Percentiles rank a stretch among this genome's conserved stretches.
Evolutionary conservation across 1,140 invertebrate genomes (phyloP).

Genomic region (Drosophila tsacasi): DNA sequence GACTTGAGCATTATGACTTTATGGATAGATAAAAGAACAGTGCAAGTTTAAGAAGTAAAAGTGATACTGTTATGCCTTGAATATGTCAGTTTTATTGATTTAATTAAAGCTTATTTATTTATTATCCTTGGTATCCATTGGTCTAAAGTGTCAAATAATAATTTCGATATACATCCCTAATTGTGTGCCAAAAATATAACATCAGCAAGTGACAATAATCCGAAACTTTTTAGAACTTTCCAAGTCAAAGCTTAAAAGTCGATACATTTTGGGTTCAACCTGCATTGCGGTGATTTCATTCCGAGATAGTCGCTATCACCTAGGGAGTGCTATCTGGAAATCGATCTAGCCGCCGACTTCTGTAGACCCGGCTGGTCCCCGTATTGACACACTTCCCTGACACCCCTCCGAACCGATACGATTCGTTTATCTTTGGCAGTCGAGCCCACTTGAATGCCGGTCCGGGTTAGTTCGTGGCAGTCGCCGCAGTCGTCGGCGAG

Average conservation of each 20-base stretch:
- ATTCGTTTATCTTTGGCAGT: constrained; percentile 55
- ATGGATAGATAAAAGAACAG: neutral
- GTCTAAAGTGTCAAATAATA: no score
- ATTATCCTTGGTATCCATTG: neutral
- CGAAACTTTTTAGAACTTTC: neutral
- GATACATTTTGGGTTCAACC: constrained; percentile 1
- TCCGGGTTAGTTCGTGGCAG: constrained; percentile 14
- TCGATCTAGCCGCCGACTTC: constrained; percentile 20
- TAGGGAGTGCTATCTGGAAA: constrained; percentile 15
- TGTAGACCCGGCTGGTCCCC: constrained; percentile 43
- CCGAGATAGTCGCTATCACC: constrained; percentile 9
- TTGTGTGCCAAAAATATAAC: neutral
- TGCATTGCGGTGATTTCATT: constrained; percentile 10
- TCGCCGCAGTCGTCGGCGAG: constrained; percentile 18
- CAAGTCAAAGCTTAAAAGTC: constrained; percentile 9
- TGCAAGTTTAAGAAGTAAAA: neutral
- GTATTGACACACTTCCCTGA: constrained; percentile 13
- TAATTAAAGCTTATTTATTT: neutral
- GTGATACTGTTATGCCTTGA: neutral
- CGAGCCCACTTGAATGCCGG: constrained; percentile 67
- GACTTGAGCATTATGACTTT: neutral
- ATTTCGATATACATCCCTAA: neutral
- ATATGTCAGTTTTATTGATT: neutral
- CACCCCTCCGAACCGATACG: neutral
- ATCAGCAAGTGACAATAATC: neutral